Base-by-base conservation (phyloP, 2,113 vertebrate species). In the Tetrax tetrax region DNA sequence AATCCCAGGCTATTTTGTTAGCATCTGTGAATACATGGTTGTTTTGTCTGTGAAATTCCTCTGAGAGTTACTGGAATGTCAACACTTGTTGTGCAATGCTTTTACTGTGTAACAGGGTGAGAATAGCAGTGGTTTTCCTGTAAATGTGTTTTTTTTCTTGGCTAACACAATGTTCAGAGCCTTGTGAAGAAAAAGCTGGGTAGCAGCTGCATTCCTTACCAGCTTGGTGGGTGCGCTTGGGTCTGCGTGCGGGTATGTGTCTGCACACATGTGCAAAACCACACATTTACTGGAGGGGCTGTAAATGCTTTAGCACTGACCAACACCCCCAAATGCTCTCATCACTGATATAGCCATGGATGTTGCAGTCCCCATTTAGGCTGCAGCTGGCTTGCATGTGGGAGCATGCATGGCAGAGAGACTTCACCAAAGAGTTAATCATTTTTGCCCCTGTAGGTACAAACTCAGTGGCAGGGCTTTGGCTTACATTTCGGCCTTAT, bases 101-200 rank as follows among this genome's bases (percentile, higher is more conserved):
- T 72, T 80, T 94, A 93, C 75, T 86, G 53, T 66, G 31, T 53
- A 76, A 87, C 83, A 81, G 83, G 17, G 48, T 94, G 91, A 94
- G 53, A 87, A 61, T 45, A 93, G 74, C 83, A 80, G 18, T 47
- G 75, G 14, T 61, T 95, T 97, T 97, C 93, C 90, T 4, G 59
- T 96, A 96, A 97, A 96, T 70, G 83, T 79, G 65, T 63, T 8
- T 9, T 68, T 93, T 93, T 94, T 89, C 88, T 96, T 97, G 83
- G 61, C 72, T 89, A 61, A 77, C 43, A 71, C 4, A 33, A 23
- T 1, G 1, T n/a, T 29, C 24, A 74, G 21, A 72, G 20, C 15
- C n/a, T 24, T 94, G 65, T 61, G 75, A 76, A 93, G 56, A 89
- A 91, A 83, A 57, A 43, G 28, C 25, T 63, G 56, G 4, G 9